These are phyloP conservation scores for Paralvinella palmiformis DNA, from an alignment of 1,140 invertebrate species.

Conservation along the genomic window DNA sequence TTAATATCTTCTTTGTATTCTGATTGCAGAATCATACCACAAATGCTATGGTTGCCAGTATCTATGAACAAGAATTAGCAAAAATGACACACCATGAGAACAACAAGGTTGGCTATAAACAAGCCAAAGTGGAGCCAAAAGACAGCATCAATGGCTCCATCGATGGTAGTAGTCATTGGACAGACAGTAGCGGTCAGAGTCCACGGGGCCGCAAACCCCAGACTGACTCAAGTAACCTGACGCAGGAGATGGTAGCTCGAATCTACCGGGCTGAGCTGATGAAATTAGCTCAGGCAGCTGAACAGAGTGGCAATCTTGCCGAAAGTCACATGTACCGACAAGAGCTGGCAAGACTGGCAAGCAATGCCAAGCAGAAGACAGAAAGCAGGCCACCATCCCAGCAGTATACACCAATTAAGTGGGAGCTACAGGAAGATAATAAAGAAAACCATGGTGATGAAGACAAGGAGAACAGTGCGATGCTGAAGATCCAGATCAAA, in stretches of 20 bases:
- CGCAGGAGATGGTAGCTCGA: slow-evolving; percentile 91
- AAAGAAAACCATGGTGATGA: not conserved
- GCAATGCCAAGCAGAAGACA: slow-evolving; percentile 22
- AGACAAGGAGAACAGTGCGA: not conserved
- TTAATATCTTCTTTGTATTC: no score
- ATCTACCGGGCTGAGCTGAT: slow-evolving; percentile 95
- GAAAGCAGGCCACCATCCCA: slow-evolving; percentile 48
- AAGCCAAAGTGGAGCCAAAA: slow-evolving; percentile 15
- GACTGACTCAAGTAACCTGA: slow-evolving; percentile 76
- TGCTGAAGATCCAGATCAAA: not conserved
- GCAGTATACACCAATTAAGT: no score
- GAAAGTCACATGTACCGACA: slow-evolving; percentile 85
- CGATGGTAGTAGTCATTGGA: not conserved
- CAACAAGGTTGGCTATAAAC: not conserved
- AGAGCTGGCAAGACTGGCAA: slow-evolving; percentile 74
- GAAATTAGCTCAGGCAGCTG: slow-evolving; percentile 65
- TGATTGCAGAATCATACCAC: slow-evolving; percentile 36
- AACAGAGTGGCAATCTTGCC: slow-evolving; percentile 58
- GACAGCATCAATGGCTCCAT: slow-evolving; percentile 10
- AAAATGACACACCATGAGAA: slow-evolving; percentile 22
- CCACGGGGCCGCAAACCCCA: slow-evolving; percentile 77
- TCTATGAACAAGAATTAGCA: slow-evolving; percentile 43
- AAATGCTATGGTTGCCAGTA: slow-evolving; percentile 40
- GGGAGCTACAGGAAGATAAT: not conserved
- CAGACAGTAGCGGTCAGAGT: slow-evolving; percentile 13